A percentile compares a stretch with the other conserved stretches of the same genome.
Evolutionary conservation across 1,140 invertebrate species (phyloP).

Genomic region (Orussus abietinus): DNA sequence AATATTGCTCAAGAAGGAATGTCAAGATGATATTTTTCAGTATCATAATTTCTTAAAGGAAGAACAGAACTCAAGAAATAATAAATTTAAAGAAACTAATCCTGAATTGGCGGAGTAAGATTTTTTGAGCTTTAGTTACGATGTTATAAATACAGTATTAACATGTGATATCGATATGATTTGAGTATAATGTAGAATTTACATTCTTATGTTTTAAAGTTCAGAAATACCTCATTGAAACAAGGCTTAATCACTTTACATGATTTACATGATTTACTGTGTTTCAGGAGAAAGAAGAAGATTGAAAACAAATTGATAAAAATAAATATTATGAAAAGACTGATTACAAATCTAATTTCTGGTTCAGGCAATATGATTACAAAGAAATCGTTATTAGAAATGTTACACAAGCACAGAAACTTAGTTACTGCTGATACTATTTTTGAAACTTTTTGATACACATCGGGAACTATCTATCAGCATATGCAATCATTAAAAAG

Average conservation of each 20-base stretch:
- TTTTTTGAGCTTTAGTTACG: not conserved
- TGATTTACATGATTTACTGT: constrained; percentile 10
- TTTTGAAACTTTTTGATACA: too few species aligned
- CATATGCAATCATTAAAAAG: too few species aligned
- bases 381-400: constrained; percentile 19
- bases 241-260: too few species aligned
- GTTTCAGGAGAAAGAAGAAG: constrained; percentile 30
- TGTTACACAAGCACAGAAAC: constrained; percentile 31
- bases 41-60: constrained; percentile 30
- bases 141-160: not conserved
- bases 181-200: constrained; percentile 3
- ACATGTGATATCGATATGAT: too few species aligned
- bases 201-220: constrained; percentile 3
- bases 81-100: constrained; percentile 30
- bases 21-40: constrained; percentile 18
- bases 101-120: constrained; percentile 30
- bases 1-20: constrained; percentile 26
- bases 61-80: constrained; percentile 20
- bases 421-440: constrained; percentile 24
- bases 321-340: constrained; percentile 36
- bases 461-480: too few species aligned
- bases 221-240: too few species aligned
- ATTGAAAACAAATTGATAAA: constrained; percentile 23
- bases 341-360: constrained; percentile 36
- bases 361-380: constrained; percentile 14